phyloP scores from a whole-genome alignment of 2,113 vertebrate genomes.

The Xerus inauris region DNA sequence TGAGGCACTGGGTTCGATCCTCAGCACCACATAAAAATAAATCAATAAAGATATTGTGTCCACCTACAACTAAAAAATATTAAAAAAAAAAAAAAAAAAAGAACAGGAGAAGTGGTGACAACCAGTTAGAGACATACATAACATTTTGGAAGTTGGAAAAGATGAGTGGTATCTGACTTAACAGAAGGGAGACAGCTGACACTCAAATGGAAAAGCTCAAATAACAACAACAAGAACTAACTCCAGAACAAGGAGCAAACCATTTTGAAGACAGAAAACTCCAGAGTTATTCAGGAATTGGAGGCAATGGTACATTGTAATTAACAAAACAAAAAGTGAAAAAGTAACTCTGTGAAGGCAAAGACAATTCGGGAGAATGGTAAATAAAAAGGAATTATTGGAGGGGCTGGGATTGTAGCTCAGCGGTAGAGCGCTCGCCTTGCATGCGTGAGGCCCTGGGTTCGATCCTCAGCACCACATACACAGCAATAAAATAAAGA shows the following conservation, averaged over 20 bases:
- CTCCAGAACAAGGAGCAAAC: not conserved
- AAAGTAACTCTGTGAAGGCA: not conserved
- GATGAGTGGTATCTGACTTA: not conserved
- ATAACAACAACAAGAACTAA: not conserved
- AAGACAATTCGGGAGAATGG: not conserved
- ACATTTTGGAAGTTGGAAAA: not conserved
- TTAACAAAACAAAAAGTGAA: not conserved
- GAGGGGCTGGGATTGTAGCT: too few species aligned
- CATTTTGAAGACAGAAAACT: not conserved
- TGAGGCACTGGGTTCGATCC: too few species aligned
- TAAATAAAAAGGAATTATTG: slow-evolving; percentile 46
- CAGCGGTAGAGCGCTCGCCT: too few species aligned
- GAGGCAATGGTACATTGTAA: not conserved
- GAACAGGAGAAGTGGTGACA: not conserved
- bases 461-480: too few species aligned
- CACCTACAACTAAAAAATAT: too few species aligned
- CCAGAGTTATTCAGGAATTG: not conserved
- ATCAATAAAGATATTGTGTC: too few species aligned
- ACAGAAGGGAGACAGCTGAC: not conserved
- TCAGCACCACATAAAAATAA: too few species aligned
- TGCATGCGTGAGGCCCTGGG: too few species aligned
- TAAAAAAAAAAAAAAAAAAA: too few species aligned
- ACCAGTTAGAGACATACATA: not conserved
- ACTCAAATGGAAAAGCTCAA: not conserved
- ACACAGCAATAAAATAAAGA: too few species aligned